Evolutionary conservation across 2,888 invertebrate species (phyloP).

Genomic region (Orthonevra nobilis): DNA sequence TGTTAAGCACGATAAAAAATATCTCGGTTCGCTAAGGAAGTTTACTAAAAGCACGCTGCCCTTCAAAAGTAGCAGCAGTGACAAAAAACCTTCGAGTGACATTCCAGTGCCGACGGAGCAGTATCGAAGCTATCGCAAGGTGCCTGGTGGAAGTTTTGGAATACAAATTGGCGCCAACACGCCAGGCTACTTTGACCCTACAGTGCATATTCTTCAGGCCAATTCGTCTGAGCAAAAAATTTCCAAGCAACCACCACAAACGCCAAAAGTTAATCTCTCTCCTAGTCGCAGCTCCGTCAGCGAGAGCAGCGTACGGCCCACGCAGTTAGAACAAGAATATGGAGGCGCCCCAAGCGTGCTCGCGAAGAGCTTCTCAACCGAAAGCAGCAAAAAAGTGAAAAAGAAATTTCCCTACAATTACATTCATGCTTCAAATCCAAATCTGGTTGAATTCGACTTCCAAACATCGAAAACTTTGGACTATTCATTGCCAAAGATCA

Average conservation of each 20-base stretch:
- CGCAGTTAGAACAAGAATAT: conserved; percentile 10
- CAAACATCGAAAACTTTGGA: conserved; percentile 78
- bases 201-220: conserved; percentile 50
- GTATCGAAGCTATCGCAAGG: conserved; percentile 87
- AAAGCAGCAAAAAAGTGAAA: conserved; percentile 78
- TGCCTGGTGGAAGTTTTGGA: conserved; percentile 82
- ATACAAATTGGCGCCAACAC: conserved; percentile 79
- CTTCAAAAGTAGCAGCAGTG: conserved; percentile 79
- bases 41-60: conserved; percentile 80
- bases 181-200: conserved; percentile 75
- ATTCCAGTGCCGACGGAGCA: conserved; percentile 89
- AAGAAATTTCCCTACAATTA: conserved; percentile 82
- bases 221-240: conserved; percentile 53
- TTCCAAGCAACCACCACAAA: conserved; percentile 57
- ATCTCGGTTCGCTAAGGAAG: conserved; percentile 88
- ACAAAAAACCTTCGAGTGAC: conserved; percentile 80
- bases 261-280: conserved; percentile 33
- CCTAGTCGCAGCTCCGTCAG: conserved; percentile 62
- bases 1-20: conserved; percentile 78
- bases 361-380: conserved; percentile 43
- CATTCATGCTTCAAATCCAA: conserved; percentile 87
- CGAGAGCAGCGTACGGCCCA: conserved; percentile 34
- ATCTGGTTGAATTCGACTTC: conserved; percentile 84
- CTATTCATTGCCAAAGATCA: conserved; percentile 79
- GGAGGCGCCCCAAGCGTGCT: conserved; percentile 27